Base-by-base conservation (phyloP, 2,113 vertebrate genomes). In the Pycnonotus jocosus region DNA sequence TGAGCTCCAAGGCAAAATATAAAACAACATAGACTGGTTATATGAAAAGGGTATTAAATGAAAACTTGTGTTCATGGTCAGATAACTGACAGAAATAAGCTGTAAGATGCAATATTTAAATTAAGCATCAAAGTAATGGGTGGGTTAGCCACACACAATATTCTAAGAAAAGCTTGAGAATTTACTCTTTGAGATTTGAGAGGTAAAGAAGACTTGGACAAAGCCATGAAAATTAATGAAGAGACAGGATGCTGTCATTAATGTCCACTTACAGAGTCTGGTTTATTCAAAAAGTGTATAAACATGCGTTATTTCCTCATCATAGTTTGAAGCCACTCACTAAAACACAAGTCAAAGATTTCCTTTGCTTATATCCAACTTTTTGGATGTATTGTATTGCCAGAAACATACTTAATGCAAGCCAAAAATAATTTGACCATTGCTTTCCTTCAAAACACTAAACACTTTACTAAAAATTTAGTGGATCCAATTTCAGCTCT, bases 191-290 rank as follows among this genome's bases (percentile, higher is more conserved):
- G 31, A 83, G 45, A 82, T 97, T 92, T 91, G 54, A 80, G 66
- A 97, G 53, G 68, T 94, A 94, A 88, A 93, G 86, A 88, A 96
- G 95, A 86, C 94, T 95, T 97, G 92, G 86, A 84, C 86, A 95
- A 94, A 94, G 88, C 83, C 15, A 76, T 97, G 95, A 92, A 96
- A 97, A 97, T 95, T 98, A 98, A 98, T 96, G 97, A 97, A 95
- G 97, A 98, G 97, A 96, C 98, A 97, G 96, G 95, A 98, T 98
- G 96, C 96, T 97, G 96, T 97, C 91, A 97, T 97, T 97, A 97
- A 97, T 98, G 98, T 98, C 97, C 97, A 98, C 97, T 98, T 98
- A 98, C 89, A 98, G 97, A 98, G 88, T 96, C 95, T 96, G 95
- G 88, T 97, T 98, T 98, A 98, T 98, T 98, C 93, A 97, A 98